These are phyloP conservation scores for Metopolophium dirhodum DNA, from an alignment of 1,140 invertebrate genomes.

Conservation along the genomic window DNA sequence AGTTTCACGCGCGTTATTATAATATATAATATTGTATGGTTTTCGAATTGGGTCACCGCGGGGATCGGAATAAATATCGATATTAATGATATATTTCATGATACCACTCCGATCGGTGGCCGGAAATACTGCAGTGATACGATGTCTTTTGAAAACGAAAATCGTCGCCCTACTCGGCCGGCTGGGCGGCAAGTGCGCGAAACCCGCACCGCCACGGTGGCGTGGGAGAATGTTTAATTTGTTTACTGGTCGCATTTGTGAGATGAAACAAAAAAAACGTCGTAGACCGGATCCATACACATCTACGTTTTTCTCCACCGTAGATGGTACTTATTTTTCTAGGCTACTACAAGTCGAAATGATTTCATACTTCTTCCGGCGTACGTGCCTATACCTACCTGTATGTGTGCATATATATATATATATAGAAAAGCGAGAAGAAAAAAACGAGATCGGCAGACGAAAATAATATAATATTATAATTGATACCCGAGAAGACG, in stretches of 20 bases:
- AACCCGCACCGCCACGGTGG: neutral
- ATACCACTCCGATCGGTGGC: neutral
- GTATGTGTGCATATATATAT: too few relatives aligned
- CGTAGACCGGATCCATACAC: neutral
- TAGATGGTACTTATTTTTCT: neutral
- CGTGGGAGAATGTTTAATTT: constrained; percentile 5
- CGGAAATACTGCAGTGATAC: neutral
- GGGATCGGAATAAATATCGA: neutral
- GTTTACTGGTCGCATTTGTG: neutral
- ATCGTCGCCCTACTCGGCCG: neutral
- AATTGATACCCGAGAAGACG: too few relatives aligned
- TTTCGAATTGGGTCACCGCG: neutral
- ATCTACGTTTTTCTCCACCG: neutral
- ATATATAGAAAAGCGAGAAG: neutral
- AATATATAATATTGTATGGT: neutral
- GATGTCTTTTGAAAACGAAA: neutral
- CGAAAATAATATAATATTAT: neutral
- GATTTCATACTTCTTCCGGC: neutral
- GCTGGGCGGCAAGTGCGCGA: neutral
- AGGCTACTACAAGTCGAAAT: neutral
- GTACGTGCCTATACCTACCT: too few relatives aligned
- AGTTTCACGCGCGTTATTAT: neutral
- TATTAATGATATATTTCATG: neutral
- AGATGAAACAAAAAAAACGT: neutral
- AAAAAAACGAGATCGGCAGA: neutral